phyloP scores from a whole-genome alignment of 2,797 vertebrate species.

The Mus caroli region DNA sequence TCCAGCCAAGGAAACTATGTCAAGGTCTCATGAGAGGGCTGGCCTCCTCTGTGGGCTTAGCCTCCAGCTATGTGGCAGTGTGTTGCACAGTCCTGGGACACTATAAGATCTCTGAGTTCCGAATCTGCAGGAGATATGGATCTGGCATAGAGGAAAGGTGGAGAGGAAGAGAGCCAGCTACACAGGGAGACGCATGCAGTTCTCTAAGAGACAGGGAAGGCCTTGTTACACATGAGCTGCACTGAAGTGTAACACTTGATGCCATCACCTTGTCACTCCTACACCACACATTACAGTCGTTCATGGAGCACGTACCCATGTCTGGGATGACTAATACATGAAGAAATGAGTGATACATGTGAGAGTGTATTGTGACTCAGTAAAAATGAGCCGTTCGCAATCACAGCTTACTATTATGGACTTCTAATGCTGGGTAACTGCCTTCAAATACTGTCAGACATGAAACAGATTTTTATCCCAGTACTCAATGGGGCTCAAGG shows the following conservation, averaged over 20 bases:
- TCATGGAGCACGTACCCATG: fast-evolving
- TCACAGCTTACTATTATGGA: fast-evolving
- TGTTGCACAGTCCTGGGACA: background rate
- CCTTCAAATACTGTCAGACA: background rate
- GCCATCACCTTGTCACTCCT: background rate
- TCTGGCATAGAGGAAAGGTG: background rate
- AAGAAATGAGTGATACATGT: no score
- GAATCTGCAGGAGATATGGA: background rate
- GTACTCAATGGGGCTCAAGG: fast-evolving
- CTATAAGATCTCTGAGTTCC: background rate
- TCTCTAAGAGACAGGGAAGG: background rate
- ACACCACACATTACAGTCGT: no score
- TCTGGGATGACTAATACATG: background rate
- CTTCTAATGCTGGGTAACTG: background rate
- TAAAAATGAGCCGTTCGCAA: fast-evolving
- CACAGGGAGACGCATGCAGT: background rate
- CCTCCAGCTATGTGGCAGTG: background rate
- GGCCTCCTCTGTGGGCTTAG: background rate
- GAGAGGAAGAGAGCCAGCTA: background rate
- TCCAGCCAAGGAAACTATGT: background rate
- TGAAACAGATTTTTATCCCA: background rate
- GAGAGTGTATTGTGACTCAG: background rate
- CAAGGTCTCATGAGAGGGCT: background rate
- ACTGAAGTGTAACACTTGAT: background rate
- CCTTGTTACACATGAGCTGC: no score